Percentiles rank a stretch among this genome's conserved stretches.
phyloP scores from a whole-genome alignment of 2,888 invertebrate genomes.

The Hanleya hanleyi region DNA sequence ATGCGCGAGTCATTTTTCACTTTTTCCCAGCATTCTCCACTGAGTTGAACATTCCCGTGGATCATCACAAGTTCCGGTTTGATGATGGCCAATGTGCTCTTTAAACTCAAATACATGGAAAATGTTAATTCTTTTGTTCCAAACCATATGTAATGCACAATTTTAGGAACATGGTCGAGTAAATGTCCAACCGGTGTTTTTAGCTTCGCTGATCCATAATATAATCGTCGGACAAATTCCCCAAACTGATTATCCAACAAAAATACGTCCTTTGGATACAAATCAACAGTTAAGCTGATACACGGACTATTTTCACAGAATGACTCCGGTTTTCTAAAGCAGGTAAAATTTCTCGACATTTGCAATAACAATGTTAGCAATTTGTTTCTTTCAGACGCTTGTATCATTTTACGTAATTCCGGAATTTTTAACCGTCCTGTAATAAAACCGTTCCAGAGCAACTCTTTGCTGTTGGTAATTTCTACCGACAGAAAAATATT shows the following conservation, averaged over 20 bases:
- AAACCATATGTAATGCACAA: conserved; percentile 69
- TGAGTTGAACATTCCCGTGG: conserved; percentile 57
- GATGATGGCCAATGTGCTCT: conserved; percentile 60
- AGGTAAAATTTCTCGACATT: too few relatives aligned
- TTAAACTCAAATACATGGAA: conserved; percentile 64
- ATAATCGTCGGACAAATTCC: conserved; percentile 40
- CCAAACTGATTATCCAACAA: conserved; percentile 46
- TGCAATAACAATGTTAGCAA: too few relatives aligned
- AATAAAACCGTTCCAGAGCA: too few relatives aligned
- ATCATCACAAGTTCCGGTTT: conserved; percentile 62
- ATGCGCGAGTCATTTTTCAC: conserved; percentile 50
- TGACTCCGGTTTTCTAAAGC: too few relatives aligned
- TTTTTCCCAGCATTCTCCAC: conserved; percentile 57
- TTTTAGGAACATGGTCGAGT: conserved; percentile 56
- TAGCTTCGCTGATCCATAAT: conserved; percentile 50
- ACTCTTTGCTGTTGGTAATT: too few relatives aligned
- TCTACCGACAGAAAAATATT: too few relatives aligned
- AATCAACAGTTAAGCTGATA: too few relatives aligned
- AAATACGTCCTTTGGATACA: conserved; percentile 57
- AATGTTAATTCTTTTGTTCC: conserved; percentile 56
- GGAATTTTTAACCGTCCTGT: too few relatives aligned
- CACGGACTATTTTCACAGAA: too few relatives aligned
- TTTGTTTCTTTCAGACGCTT: too few relatives aligned
- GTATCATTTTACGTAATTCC: too few relatives aligned
- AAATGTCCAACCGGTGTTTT: conserved; percentile 31